Percentiles rank a stretch among this genome's conserved stretches.
phyloP scores from a whole-genome alignment of 2,797 vertebrate genomes.

The Poecile montanus region DNA sequence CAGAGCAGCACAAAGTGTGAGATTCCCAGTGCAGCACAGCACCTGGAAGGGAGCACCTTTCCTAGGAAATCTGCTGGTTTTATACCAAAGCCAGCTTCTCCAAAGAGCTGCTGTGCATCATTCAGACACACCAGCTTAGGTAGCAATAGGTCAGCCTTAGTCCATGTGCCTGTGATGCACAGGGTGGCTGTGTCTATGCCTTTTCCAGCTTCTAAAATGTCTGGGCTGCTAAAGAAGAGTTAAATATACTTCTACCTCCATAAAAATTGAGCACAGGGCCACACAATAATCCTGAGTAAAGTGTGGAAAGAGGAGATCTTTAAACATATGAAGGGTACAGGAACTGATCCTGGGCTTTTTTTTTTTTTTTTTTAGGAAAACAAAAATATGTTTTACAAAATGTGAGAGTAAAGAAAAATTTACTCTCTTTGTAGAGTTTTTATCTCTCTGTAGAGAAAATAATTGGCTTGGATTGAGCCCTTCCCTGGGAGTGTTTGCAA shows the following conservation, averaged over 20 bases:
- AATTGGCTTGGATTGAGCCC: constrained; percentile 32
- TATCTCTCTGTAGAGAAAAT: constrained; percentile 42
- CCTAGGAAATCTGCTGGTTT: background rate
- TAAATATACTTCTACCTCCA: background rate
- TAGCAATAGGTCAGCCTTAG: background rate
- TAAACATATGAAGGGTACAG: background rate
- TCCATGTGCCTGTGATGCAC: background rate
- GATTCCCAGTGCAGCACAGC: background rate
- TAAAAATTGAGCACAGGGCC: background rate
- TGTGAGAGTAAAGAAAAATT: background rate
- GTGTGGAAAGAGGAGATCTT: background rate
- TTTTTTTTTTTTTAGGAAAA: background rate
- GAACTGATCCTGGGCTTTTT: background rate
- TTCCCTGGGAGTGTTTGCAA: constrained; percentile 43
- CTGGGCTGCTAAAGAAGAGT: background rate
- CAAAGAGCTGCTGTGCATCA: background rate
- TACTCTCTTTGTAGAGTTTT: background rate
- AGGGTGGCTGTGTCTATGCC: too few species aligned
- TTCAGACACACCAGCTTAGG: background rate
- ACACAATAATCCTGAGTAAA: background rate
- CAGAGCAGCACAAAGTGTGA: background rate
- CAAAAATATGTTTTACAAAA: background rate
- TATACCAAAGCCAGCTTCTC: background rate
- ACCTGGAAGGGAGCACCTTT: background rate
- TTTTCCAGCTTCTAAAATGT: background rate